Evolutionary conservation across 35 echinoderm and acorn worm genomes (phyloP).

Genomic region (Anneissia japonica): DNA sequence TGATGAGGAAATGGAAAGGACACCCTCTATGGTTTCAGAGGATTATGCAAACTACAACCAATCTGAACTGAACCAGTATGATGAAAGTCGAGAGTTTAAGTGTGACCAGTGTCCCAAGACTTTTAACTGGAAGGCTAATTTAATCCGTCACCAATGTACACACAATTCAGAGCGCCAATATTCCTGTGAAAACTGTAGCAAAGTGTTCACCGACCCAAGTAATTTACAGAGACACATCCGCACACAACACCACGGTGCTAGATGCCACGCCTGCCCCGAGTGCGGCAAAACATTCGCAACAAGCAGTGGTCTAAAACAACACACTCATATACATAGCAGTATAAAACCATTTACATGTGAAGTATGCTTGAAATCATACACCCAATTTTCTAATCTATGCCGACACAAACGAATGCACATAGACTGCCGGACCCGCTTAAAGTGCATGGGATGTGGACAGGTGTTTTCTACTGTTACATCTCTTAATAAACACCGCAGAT

Average conservation of each 20-base stretch:
- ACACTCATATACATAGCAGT: constrained; percentile 98
- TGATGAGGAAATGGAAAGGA: constrained; percentile 14
- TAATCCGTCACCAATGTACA: constrained; percentile 61
- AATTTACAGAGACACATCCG: constrained; percentile 93
- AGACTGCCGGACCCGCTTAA: constrained; percentile 88
- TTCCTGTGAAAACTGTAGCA: constrained; percentile 88
- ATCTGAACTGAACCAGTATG: constrained; percentile 23
- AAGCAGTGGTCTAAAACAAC: constrained; percentile 91
- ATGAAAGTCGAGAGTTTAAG: constrained; percentile 46
- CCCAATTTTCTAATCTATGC: constrained; percentile 93
- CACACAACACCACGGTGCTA: constrained; percentile 80
- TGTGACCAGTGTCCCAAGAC: constrained; percentile 58
- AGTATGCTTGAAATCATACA: constrained; percentile 95
- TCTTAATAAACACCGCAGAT: constrained; percentile 91
- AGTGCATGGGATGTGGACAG: constrained; percentile 80
- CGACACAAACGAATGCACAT: constrained; percentile 96
- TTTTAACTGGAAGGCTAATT: constrained; percentile 86
- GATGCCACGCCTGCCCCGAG: constrained; percentile 88
- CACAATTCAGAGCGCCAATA: constrained; percentile 52
- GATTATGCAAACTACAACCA: constrained; percentile 15
- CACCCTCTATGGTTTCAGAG: not conserved
- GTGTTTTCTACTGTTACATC: constrained; percentile 86
- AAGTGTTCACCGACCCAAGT: constrained; percentile 88
- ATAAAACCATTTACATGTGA: constrained; percentile 98
- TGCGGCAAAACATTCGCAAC: constrained; percentile 96